Evolutionary conservation across 2,113 vertebrate species (phyloP).

Genomic region (Ahaetulla prasina): DNA sequence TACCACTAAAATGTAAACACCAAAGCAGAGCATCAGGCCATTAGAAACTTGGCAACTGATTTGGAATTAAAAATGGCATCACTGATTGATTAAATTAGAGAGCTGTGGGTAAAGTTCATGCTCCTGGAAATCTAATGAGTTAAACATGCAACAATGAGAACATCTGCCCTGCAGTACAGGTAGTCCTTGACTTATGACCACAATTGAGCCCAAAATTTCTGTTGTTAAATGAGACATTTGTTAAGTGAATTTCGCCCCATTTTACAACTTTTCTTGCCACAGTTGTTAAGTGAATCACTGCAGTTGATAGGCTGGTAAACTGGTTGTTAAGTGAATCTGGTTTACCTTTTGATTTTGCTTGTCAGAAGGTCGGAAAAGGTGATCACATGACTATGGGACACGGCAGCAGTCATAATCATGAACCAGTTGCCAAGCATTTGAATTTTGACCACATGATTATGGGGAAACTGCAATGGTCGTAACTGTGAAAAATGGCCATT

Average conservation of each 20-base stretch:
- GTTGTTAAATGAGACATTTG: not conserved
- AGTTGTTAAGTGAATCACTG: not conserved
- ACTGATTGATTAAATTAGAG: not conserved
- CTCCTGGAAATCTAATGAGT: not conserved
- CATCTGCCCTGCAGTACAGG: not conserved
- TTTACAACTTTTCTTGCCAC: not conserved
- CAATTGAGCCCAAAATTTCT: not conserved
- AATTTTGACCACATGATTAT: not conserved
- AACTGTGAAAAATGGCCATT: not conserved
- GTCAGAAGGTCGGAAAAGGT: too few relatives aligned
- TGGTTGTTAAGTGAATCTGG: not conserved
- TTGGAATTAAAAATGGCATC: not conserved
- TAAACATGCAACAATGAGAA: not conserved
- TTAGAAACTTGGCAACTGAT: not conserved
- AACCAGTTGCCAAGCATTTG: not conserved
- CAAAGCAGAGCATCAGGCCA: not conserved
- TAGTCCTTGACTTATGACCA: not conserved
- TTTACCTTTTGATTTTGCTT: not conserved
- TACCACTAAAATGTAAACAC: not conserved
- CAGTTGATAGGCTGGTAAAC: not conserved
- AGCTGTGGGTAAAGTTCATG: not conserved
- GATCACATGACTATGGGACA: not conserved
- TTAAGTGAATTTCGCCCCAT: not conserved
- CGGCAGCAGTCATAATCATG: not conserved
- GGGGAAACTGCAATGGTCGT: not conserved